Base-by-base conservation (phyloP, 2,888 invertebrate genomes). In the Allolobophora icterica region DNA sequence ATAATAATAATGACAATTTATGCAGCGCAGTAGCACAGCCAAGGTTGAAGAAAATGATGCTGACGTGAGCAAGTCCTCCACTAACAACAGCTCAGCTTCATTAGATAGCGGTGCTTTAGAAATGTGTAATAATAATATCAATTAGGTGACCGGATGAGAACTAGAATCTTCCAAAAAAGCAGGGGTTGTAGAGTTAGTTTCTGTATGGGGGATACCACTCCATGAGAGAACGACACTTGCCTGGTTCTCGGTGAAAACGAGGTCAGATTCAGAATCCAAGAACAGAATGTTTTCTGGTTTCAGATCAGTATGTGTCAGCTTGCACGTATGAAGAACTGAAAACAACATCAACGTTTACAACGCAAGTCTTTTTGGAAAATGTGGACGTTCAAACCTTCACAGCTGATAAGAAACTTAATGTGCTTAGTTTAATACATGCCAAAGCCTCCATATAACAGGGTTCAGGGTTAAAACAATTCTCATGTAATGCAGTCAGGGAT, bases 251-350 rank as follows among this genome's bases (percentile, higher is more conserved):
- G 89, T 91, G 58, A 92, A 92, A 35, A 45, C 84, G 83, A 92
- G 84, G 30, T 98, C 97, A 95, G 97, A 98, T 94, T 98, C 98
- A 91, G 99, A 98, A 96, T 91, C 98, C 90, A 99, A 97, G 96
- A 99, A 99, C 93, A 99, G 96, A 94, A 99, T 99, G 96, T 99
- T 99, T 96, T 99, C 99, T 45, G 99, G 99, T 96, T 99, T 99
- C 95, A 99, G 97, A 96, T 99, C 99, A 45, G 99, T 99, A 96
- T 99, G 99, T 92, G 99, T 99, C 94, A 99, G 96, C 95, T 98
- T 97, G 96, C 98, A 98, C 95, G 99, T 98, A 96, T 99, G 99
- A 92, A 99, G 96, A 96, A 99, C 96, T 96, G 94, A 58, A 91
- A 91, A 89, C 2, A 38, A 8, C 11, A 19, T 33, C 4, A 40